Percentiles rank a stretch among this genome's conserved stretches.
phyloP scores from a whole-genome alignment of 2,888 invertebrate genomes.

The Theristus sp. region DNA sequence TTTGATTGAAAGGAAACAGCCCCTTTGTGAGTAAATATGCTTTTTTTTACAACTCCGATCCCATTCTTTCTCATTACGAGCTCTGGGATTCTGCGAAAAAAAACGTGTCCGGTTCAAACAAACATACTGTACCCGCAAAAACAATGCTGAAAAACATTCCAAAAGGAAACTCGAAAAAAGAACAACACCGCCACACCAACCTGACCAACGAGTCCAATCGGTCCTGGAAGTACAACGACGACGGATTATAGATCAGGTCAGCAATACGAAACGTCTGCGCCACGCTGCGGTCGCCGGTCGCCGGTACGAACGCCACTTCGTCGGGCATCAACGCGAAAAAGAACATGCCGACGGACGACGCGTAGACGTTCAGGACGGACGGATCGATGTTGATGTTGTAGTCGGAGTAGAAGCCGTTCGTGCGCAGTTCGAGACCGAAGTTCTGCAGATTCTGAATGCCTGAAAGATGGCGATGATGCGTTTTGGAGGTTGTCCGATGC shows the following conservation, averaged over 20 bases:
- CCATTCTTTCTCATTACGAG: too few relatives aligned
- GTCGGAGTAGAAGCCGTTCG: constrained; percentile 30
- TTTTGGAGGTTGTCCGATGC: not conserved
- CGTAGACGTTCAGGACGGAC: constrained; percentile 61
- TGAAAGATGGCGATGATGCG: not conserved
- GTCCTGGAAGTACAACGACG: constrained; percentile 18
- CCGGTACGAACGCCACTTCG: constrained; percentile 6
- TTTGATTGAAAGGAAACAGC: too few relatives aligned
- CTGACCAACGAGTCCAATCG: constrained; percentile 14
- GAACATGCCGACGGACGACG: constrained; percentile 27
- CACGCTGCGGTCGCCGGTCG: not conserved
- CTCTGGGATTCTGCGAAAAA: too few relatives aligned
- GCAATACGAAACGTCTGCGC: constrained; percentile 12
- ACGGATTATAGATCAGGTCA: constrained; percentile 24
- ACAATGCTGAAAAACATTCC: too few relatives aligned
- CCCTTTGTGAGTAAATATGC: too few relatives aligned
- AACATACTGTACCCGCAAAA: too few relatives aligned
- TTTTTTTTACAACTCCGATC: too few relatives aligned
- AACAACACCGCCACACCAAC: too few relatives aligned
- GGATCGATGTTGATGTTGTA: constrained; percentile 52
- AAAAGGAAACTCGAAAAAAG: too few relatives aligned
- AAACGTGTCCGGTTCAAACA: too few relatives aligned
- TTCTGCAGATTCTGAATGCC: constrained; percentile 41
- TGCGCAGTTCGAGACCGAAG: constrained; percentile 60
- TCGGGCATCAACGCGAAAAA: constrained; percentile 20